Percentiles rank a stretch among this genome's conserved stretches.
These are phyloP conservation scores for Griposia aprilina DNA, from an alignment of 2,888 invertebrate genomes.

Conservation along the genomic window DNA sequence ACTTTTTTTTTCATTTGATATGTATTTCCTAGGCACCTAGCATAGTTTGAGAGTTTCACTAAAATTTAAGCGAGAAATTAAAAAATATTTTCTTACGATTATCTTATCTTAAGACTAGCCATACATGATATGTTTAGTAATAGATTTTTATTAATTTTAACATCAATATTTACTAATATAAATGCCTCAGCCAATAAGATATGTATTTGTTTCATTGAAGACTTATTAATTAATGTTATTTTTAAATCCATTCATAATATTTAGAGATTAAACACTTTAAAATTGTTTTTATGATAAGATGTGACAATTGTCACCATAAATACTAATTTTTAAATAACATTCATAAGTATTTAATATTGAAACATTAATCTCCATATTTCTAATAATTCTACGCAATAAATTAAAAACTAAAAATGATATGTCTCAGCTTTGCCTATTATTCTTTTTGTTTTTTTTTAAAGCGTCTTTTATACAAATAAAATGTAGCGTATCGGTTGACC, in stretches of 20 bases:
- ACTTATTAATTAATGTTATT: constrained; percentile 79
- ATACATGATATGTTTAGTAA: constrained; percentile 75
- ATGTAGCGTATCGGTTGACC: constrained; percentile 80
- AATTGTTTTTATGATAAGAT: constrained; percentile 74
- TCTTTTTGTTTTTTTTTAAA: constrained; percentile 68
- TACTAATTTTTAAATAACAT: constrained; percentile 74
- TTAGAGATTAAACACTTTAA: constrained; percentile 83
- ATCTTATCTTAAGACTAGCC: constrained; percentile 69
- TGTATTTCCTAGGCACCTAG: constrained; percentile 86
- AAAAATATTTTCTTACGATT: constrained; percentile 67
- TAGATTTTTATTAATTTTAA: constrained; percentile 75
- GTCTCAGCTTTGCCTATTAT: constrained; percentile 72
- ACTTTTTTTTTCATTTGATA: constrained; percentile 77
- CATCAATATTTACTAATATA: constrained; percentile 85
- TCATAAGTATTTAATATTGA: constrained; percentile 79
- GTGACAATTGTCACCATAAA: constrained; percentile 69
- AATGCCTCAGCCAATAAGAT: constrained; percentile 90
- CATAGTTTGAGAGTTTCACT: constrained; percentile 70
- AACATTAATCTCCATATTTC: constrained; percentile 72
- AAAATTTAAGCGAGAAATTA: constrained; percentile 73
- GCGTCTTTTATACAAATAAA: constrained; percentile 78
- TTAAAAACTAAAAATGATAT: constrained; percentile 74
- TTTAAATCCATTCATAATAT: constrained; percentile 77
- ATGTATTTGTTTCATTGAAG: constrained; percentile 88
- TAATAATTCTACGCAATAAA: constrained; percentile 72